phyloP scores from a whole-genome alignment of 1,140 invertebrate species.

The Zaprionus nigranus region DNA sequence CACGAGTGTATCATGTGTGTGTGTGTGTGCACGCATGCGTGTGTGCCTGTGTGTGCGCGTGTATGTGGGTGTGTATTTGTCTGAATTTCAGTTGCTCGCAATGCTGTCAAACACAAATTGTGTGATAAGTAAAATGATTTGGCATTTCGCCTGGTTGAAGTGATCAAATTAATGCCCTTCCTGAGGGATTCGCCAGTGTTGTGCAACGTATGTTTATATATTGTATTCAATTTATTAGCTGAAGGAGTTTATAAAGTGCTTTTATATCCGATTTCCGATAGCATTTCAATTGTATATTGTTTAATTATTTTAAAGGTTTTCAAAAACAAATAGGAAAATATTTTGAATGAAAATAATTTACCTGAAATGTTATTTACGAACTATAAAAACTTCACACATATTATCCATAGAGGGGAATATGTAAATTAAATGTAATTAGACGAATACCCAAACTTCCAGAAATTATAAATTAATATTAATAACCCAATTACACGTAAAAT shows the following conservation, averaged over 20 bases:
- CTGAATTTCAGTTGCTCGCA: slow-evolving; percentile 34
- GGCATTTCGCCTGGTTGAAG: slow-evolving; percentile 16
- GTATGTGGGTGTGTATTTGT: slow-evolving; percentile 1
- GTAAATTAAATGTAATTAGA: too few species aligned
- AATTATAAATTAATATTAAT: too few species aligned
- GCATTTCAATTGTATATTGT: neutral
- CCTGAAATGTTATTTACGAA: too few species aligned
- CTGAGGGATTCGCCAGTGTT: neutral
- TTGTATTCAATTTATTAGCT: neutral
- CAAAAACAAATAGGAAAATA: neutral
- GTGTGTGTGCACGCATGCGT: neutral
- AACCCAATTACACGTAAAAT: too few species aligned
- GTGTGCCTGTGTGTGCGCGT: neutral
- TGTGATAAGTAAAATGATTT: slow-evolving; percentile 51
- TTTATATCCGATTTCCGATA: neutral
- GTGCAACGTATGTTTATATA: neutral
- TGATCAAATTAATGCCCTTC: slow-evolving; percentile 30
- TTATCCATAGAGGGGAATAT: too few species aligned
- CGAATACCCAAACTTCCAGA: accelerated
- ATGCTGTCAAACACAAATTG: slow-evolving; percentile 55
- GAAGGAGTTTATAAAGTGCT: neutral
- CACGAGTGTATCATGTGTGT: slow-evolving; percentile 4
- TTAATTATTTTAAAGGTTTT: neutral
- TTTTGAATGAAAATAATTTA: neutral
- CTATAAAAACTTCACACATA: too few species aligned